These are phyloP conservation scores for Hippoglossus hippoglossus DNA, from an alignment of 2,797 vertebrate genomes.

Conservation along the genomic window DNA sequence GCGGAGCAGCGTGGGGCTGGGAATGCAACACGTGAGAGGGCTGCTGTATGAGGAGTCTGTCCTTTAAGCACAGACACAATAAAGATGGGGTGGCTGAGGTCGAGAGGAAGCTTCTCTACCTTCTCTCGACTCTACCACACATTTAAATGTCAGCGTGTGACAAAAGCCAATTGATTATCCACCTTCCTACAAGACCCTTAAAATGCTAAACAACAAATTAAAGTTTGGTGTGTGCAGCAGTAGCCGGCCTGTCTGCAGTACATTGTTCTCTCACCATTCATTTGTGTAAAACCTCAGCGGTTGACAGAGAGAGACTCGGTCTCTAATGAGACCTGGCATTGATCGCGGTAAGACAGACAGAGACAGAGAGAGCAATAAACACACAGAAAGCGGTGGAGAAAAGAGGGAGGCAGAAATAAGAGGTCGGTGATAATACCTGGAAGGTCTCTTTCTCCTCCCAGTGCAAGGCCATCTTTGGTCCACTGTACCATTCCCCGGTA, in stretches of 20 bases:
- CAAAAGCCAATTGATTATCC: constrained; percentile 85
- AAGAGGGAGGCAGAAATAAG: not conserved
- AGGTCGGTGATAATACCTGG: constrained; percentile 82
- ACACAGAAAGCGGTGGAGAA: constrained; percentile 4
- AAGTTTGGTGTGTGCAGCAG: constrained; percentile 69
- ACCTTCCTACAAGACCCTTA: constrained; percentile 78
- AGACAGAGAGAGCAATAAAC: constrained; percentile 54
- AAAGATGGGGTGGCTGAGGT: constrained; percentile 73
- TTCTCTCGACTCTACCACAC: constrained; percentile 61
- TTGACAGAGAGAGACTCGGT: constrained; percentile 68
- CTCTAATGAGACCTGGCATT: constrained; percentile 78
- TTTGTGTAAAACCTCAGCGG: constrained; percentile 71
- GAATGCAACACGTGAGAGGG: constrained; percentile 65
- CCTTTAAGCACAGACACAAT: constrained; percentile 76
- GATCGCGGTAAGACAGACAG: constrained; percentile 60
- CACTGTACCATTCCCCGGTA: constrained; percentile 92
- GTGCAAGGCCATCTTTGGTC: constrained; percentile 93
- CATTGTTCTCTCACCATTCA: constrained; percentile 73
- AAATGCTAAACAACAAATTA: constrained; percentile 85
- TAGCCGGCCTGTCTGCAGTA: constrained; percentile 48
- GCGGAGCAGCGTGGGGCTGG: constrained; percentile 49
- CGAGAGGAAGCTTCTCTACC: constrained; percentile 65
- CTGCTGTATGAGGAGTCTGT: constrained; percentile 62
- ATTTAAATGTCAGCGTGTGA: constrained; percentile 82
- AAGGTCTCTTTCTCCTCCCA: constrained; percentile 91